A percentile compares a stretch with the other conserved stretches of the same genome.
Conservation (phyloP, 2,113 vertebrate genomes). For the Podiceps cristatus region DNA sequence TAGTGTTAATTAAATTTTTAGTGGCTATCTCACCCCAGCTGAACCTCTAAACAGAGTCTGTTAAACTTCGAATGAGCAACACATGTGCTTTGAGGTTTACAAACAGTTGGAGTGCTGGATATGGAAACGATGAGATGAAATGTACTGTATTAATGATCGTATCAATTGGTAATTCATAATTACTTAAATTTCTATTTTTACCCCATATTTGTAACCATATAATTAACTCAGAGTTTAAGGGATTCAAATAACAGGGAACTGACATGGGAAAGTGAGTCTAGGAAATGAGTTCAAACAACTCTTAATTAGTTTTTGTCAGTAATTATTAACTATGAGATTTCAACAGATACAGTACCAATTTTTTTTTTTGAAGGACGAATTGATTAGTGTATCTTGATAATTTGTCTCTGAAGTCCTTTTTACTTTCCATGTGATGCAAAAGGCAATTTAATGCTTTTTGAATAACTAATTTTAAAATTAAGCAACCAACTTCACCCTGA, state of each 20-base stretch:
- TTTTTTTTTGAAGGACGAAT: background rate
- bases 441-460: background rate
- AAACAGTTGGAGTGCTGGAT: background rate
- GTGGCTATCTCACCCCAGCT: background rate
- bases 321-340: slow-evolving; percentile 27
- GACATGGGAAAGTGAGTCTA: background rate
- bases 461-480: background rate
- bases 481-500: background rate
- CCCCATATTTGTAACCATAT: background rate
- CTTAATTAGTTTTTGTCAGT: background rate
- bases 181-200: background rate
- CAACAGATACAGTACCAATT: background rate
- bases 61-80: background rate
- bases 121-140: background rate
- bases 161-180: background rate
- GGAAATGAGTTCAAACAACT: background rate
- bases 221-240: background rate
- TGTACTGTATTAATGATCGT: background rate
- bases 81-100: background rate
- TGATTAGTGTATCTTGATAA: background rate
- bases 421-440: background rate
- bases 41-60: background rate
- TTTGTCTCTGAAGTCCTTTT: background rate
- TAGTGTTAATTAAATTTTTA: slow-evolving; percentile 35
- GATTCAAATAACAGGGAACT: background rate